Base-by-base conservation (phyloP, 2,797 vertebrate species). In the Gymnothorax javanicus region DNA sequence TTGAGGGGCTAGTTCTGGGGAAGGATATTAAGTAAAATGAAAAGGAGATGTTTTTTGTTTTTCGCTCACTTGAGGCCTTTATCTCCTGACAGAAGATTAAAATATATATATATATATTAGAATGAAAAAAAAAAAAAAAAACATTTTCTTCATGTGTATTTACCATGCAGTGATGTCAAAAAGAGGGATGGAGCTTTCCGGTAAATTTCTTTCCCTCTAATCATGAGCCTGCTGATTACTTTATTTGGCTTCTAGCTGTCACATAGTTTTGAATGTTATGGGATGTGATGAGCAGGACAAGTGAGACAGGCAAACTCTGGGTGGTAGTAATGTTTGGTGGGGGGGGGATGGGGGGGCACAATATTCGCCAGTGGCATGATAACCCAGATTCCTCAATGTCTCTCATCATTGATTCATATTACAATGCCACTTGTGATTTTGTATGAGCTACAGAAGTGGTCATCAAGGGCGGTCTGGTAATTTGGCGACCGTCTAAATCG, bases 21-120 rank as follows among this genome's bases (percentile, higher is more conserved):
- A 89, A 88, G 91, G 89, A 52, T 33, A 50, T 79, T 89, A 93
- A 93, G 92, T 94, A 94, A 73, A 73, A 43, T 17, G 11, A 33
- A 73, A 43, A 73, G 43, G 43, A 73, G 33, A 43, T 12, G 4
- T 5, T 33, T 97, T 52, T 52, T 79, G 7, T 79, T 79, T 75
- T 97, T 98, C 96, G 50, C 97, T 98, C 96, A 97, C 95, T 96
- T 92, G 96, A 97, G 97, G 96, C 96, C 96, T 98, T 97, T 97
- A 94, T 97, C 94, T 95, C 94, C 95, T 96, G 75, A 97, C 96
- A 97, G 96, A 95, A 96, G 94, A 95, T 94, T 93, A 93, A 94
- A 94, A 94, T 93, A 95, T 43, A 43, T 43, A 43, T 43, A n/a
- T n/a, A n/a, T n/a, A n/a, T n/a, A n/a, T n/a, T n/a, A 95, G 95